phyloP scores from a whole-genome alignment of 2,797 vertebrate genomes.

The Coregonus sp. region DNA sequence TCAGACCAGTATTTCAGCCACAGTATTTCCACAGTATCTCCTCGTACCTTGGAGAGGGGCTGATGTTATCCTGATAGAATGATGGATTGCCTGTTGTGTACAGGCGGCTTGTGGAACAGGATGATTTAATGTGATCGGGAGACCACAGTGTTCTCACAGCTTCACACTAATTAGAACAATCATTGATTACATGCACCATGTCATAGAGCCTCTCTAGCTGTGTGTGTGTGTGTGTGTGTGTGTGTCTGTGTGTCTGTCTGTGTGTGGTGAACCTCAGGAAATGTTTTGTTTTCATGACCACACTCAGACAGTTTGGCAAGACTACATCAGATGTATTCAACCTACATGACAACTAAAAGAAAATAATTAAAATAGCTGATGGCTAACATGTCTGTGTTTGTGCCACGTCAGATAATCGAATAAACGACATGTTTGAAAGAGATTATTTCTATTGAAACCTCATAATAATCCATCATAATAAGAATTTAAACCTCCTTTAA shows the following conservation, averaged over 20 bases:
- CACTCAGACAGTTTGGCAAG: constrained; percentile 52
- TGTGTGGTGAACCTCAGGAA: constrained; percentile 45
- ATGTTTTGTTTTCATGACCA: constrained; percentile 49
- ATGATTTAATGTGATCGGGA: constrained; percentile 62
- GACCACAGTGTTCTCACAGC: constrained; percentile 44
- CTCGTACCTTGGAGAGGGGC: constrained; percentile 52
- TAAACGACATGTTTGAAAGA: too few relatives aligned
- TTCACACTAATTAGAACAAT: constrained; percentile 58
- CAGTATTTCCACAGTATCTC: constrained; percentile 16
- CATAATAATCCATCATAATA: too few relatives aligned
- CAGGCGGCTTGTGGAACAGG: constrained; percentile 39
- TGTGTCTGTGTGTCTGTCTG: constrained; percentile 16
- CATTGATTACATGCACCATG: constrained; percentile 49
- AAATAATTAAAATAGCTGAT: constrained; percentile 12
- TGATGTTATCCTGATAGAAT: constrained; percentile 50
- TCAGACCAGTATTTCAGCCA: background rate
- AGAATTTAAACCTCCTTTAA: background rate
- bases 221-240: constrained; percentile 18
- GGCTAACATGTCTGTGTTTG: constrained; percentile 32
- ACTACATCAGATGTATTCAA: constrained; percentile 18
- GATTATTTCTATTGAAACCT: too few relatives aligned
- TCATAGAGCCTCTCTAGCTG: background rate
- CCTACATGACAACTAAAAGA: background rate
- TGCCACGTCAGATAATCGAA: too few relatives aligned
- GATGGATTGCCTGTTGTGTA: constrained; percentile 55